A percentile compares a stretch with the other conserved stretches of the same genome.
Evolutionary conservation across 2,888 invertebrate genomes (phyloP).

Genomic region (Ectemnius cavifrons): DNA sequence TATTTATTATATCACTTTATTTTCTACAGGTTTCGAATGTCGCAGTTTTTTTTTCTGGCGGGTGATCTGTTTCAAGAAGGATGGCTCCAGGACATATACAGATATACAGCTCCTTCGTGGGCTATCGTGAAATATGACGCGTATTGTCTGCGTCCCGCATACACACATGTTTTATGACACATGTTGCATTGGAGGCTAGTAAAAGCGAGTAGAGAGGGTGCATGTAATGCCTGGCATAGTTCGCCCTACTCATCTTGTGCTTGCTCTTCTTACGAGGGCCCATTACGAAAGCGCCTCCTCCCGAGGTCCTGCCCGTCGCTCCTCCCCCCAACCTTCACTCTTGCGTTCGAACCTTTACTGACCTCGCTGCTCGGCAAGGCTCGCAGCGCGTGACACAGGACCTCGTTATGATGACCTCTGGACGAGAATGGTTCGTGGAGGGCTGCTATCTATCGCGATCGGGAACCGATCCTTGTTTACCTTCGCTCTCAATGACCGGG

Average conservation of each 20-base stretch:
- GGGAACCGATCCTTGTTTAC: conserved; percentile 55
- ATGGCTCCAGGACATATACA: too few relatives aligned
- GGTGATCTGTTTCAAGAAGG: too few relatives aligned
- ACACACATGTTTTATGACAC: conserved; percentile 4
- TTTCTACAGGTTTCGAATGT: too few relatives aligned
- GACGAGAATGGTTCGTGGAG: conserved; percentile 54
- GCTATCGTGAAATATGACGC: too few relatives aligned
- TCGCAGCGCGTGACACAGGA: conserved; percentile 63
- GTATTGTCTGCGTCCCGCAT: too few relatives aligned
- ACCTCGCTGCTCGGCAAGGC: conserved; percentile 14
- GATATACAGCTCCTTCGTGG: too few relatives aligned
- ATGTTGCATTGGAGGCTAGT: conserved; percentile 7
- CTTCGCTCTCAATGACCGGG: conserved; percentile 53
- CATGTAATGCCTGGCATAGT: conserved; percentile 33
- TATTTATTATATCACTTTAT: too few relatives aligned
- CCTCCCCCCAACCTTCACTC: background rate
- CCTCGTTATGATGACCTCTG: conserved; percentile 72
- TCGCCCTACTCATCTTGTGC: conserved; percentile 47
- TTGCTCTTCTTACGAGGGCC: conserved; percentile 40
- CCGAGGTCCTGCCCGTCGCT: conserved; percentile 10
- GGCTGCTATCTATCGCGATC: conserved; percentile 58
- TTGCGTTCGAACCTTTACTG: background rate
- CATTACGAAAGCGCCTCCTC: conserved; percentile 45
- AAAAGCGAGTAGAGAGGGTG: conserved; percentile 11
- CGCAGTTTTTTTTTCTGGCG: too few relatives aligned